Base-by-base conservation (phyloP, 2,113 vertebrate species). In the Nothobranchius furzeri region DNA sequence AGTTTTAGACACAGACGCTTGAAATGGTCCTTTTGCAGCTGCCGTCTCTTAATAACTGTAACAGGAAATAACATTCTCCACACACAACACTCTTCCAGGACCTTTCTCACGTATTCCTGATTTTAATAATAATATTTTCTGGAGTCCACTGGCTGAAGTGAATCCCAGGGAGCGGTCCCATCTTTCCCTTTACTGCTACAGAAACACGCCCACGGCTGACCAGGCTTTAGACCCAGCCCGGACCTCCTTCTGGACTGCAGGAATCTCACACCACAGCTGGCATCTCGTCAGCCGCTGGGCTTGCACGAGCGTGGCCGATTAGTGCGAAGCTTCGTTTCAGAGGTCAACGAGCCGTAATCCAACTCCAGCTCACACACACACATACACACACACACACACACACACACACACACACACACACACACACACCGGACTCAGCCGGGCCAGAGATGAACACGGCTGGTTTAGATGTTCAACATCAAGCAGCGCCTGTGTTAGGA, bases 391-490 rank as follows among this genome's bases (percentile, higher is more conserved):
- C 20, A 20, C 20, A 20, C 20, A 20, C 20, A 20, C 20, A 20
- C 20, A 20, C 20, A 20, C 20, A 20, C 20, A 20, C 20, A 20
- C 20, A 1, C 20, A 20, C 20, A 50, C 30, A 54, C 54, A 14
- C 35, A 54, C 20, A 20, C 57, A 25, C 37, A 37, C 17, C n/a
- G n/a, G n/a, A n/a, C n/a, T n/a, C n/a, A n/a, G n/a, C n/a, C n/a
- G n/a, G n/a, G n/a, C n/a, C n/a, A n/a, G n/a, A n/a, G n/a, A 45
- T 3, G 30, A 46, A 64, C 47, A 77, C 61, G 25, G 12, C 58
- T 70, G 77, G 73, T 76, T 78, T 25, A n/a, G n/a, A 65, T 49
- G 65, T 65, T 59, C 58, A 30, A 58, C 80, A 83, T 78, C 66
- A 55, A 61, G 64, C 72, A 12, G 69, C 24, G 37, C 57, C 69